A percentile compares a stretch with the other conserved stretches of the same genome.
phyloP scores from a whole-genome alignment of 2,888 invertebrate species.

The Netelia melanura region DNA sequence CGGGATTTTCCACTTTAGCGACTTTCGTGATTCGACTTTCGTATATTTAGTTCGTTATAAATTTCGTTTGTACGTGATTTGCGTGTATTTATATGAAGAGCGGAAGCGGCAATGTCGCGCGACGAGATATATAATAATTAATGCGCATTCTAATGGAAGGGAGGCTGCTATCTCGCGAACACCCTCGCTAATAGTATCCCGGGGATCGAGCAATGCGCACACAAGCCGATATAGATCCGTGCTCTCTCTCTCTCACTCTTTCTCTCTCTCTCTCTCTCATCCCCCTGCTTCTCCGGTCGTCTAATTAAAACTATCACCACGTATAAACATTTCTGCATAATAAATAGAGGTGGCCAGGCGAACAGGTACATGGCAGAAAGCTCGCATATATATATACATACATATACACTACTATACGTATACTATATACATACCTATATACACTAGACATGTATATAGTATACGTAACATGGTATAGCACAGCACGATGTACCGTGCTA shows the following conservation, averaged over 20 bases:
- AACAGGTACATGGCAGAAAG: slow-evolving; percentile 13
- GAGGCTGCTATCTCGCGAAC: slow-evolving; percentile 55
- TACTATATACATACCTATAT: background rate
- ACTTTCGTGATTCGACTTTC: no score
- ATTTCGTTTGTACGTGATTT: no score
- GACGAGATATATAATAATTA: slow-evolving; percentile 57
- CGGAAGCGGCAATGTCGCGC: no score
- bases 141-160: slow-evolving; percentile 63
- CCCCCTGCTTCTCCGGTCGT: slow-evolving; percentile 21
- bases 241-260: background rate
- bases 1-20: no score
- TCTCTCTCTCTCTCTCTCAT: background rate
- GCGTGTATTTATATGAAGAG: no score
- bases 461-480: background rate
- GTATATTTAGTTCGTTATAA: no score
- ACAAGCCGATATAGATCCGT: slow-evolving; percentile 59
- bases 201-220: slow-evolving; percentile 39
- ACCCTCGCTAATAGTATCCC: slow-evolving; percentile 64
- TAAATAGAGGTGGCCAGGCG: slow-evolving; percentile 48
- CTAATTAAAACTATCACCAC: slow-evolving; percentile 66
- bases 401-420: background rate
- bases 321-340: slow-evolving; percentile 64
- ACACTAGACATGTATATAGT: background rate
- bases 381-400: background rate
- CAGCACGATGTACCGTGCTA: slow-evolving; percentile 20